phyloP scores from a whole-genome alignment of 2,797 vertebrate species.

The Chloroceryle inda region DNA sequence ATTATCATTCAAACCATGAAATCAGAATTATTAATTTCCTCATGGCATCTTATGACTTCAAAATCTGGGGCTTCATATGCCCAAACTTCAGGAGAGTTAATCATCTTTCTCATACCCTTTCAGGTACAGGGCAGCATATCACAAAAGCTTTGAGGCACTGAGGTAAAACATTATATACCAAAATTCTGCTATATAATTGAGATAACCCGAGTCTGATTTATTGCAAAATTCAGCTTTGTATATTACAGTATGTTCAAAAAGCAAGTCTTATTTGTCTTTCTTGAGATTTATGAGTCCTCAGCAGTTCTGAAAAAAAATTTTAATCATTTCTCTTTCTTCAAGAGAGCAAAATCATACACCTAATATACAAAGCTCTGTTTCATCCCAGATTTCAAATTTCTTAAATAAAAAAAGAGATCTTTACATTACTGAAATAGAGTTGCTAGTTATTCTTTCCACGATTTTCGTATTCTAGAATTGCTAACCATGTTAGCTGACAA shows the following conservation, averaged over 20 bases:
- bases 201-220: background rate
- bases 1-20: slow-evolving; percentile 1
- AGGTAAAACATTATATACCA: background rate
- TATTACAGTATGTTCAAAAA: background rate
- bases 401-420: background rate
- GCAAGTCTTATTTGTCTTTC: background rate
- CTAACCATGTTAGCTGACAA: background rate
- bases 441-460: background rate
- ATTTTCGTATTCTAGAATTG: background rate
- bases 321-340: background rate
- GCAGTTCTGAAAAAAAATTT: background rate
- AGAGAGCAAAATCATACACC: background rate
- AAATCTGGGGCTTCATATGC: background rate
- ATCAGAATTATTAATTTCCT: slow-evolving; percentile 17
- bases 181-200: background rate
- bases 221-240: background rate
- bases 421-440: background rate
- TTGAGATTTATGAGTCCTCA: background rate
- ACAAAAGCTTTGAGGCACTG: background rate
- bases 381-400: background rate
- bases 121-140: background rate
- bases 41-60: background rate
- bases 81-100: background rate
- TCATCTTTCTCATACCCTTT: background rate
- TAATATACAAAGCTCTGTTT: background rate